Evolutionary conservation across 1,140 invertebrate species (phyloP).

Genomic region (Drosophila arizonae): DNA sequence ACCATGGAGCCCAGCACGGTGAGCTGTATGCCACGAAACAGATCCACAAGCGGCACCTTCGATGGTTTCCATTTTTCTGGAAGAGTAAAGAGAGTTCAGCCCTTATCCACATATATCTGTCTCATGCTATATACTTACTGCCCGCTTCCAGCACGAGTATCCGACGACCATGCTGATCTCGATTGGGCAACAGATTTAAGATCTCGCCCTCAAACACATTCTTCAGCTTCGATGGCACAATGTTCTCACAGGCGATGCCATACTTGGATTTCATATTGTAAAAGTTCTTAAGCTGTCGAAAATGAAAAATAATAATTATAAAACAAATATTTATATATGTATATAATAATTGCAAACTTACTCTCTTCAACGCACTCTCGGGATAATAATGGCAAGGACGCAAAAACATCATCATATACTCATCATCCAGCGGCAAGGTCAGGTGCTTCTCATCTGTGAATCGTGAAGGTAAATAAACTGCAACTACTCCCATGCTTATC

Average conservation of each 20-base stretch:
- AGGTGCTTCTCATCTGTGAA: slow-evolving; percentile 83
- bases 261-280: slow-evolving; percentile 85
- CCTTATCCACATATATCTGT: not conserved
- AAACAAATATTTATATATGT: too few relatives aligned
- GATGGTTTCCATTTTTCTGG: slow-evolving; percentile 87
- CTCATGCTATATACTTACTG: slow-evolving; percentile 77
- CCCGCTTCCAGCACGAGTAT: slow-evolving; percentile 85
- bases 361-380: slow-evolving; percentile 86
- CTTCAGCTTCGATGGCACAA: slow-evolving; percentile 83
- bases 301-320: not conserved
- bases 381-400: slow-evolving; percentile 88
- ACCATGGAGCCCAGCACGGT: slow-evolving; percentile 85
- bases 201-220: slow-evolving; percentile 84
- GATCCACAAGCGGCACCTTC: slow-evolving; percentile 84
- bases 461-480: not conserved
- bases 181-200: slow-evolving; percentile 84
- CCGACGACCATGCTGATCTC: slow-evolving; percentile 84
- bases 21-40: slow-evolving; percentile 85
- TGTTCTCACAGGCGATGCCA: slow-evolving; percentile 83
- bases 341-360: slow-evolving; percentile 71
- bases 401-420: slow-evolving; percentile 86
- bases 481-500: not conserved
- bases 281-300: slow-evolving; percentile 85
- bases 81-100: not conserved
- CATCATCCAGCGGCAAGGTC: slow-evolving; percentile 85